These are phyloP conservation scores for Brachyalestes nurse DNA, from an alignment of 2,797 vertebrate genomes.

Conservation along the genomic window DNA sequence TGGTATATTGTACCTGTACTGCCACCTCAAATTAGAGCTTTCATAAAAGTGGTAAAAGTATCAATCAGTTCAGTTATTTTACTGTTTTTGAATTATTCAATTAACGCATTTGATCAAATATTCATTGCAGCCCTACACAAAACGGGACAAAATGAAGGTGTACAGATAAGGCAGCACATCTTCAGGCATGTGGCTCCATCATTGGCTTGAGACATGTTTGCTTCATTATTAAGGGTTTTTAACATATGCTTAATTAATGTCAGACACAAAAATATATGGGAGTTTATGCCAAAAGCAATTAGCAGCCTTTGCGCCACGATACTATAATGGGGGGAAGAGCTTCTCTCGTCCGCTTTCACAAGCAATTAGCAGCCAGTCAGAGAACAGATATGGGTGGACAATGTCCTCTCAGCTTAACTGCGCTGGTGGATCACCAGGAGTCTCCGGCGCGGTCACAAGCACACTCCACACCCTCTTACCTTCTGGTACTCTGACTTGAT, in stretches of 20 bases:
- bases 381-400: slow-evolving; percentile 37
- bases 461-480: slow-evolving; percentile 67
- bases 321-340: slow-evolving; percentile 28
- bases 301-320: slow-evolving; percentile 26
- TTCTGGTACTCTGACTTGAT: slow-evolving; percentile 80
- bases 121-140: not conserved
- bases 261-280: slow-evolving; percentile 36
- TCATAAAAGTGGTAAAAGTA: too few relatives aligned
- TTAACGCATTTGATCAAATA: not conserved
- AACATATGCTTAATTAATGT: slow-evolving; percentile 49
- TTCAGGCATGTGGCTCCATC: not conserved
- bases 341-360: slow-evolving; percentile 43
- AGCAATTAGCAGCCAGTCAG: slow-evolving; percentile 46
- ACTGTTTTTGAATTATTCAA: too few relatives aligned
- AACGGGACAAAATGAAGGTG: slow-evolving; percentile 9
- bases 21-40: too few relatives aligned
- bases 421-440: not conserved
- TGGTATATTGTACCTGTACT: too few relatives aligned
- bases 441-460: slow-evolving; percentile 5
- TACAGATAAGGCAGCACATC: not conserved
- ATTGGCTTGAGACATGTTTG: not conserved
- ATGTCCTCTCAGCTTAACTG: slow-evolving; percentile 8
- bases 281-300: slow-evolving; percentile 57
- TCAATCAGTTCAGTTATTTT: too few relatives aligned
- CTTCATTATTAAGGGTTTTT: not conserved